phyloP scores from a whole-genome alignment of 1,140 invertebrate genomes.

The Mya arenaria region DNA sequence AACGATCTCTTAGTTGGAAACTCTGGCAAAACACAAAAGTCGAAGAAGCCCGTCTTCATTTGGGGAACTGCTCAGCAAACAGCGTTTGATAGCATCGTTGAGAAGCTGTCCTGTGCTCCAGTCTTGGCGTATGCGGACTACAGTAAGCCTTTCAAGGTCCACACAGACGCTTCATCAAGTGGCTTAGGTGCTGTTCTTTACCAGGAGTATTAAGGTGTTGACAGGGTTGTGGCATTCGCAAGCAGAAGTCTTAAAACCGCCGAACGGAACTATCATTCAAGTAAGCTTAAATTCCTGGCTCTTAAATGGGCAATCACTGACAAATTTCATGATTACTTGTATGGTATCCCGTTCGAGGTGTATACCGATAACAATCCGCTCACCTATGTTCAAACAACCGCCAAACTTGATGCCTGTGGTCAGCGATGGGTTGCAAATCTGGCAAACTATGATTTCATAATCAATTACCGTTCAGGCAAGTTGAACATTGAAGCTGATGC shows the following conservation, averaged over 20 bases:
- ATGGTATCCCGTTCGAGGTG: conserved; percentile 42
- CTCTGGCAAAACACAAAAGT: too few species aligned
- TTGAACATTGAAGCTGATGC: conserved; percentile 33
- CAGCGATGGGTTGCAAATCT: conserved; percentile 47
- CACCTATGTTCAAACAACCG: conserved; percentile 34
- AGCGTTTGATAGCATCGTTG: conserved; percentile 58
- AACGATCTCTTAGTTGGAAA: too few species aligned
- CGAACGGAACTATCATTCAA: conserved; percentile 46
- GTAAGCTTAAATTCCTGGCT: conserved; percentile 48
- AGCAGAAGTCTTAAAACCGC: conserved; percentile 24
- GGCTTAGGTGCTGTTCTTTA: conserved; percentile 69
- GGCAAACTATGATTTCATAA: conserved; percentile 39
- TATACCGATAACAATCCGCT: conserved; percentile 46
- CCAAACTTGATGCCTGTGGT: conserved; percentile 32
- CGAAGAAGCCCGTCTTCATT: neutral
- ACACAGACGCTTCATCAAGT: conserved; percentile 57
- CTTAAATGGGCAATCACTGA: conserved; percentile 44
- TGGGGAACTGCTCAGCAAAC: conserved; percentile 22
- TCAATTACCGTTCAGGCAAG: conserved; percentile 39
- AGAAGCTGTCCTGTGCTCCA: conserved; percentile 35
- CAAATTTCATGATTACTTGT: conserved; percentile 51
- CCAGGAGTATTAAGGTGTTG: conserved; percentile 61
- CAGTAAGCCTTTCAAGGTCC: conserved; percentile 43
- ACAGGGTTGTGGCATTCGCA: conserved; percentile 55
- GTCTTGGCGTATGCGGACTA: conserved; percentile 57